Evolutionary conservation across 92 coral and sea anemone genomes (phyloP), one percentile per base, ranked within the genome.

Genomic region (Epizoanthus fatuus): DNA sequence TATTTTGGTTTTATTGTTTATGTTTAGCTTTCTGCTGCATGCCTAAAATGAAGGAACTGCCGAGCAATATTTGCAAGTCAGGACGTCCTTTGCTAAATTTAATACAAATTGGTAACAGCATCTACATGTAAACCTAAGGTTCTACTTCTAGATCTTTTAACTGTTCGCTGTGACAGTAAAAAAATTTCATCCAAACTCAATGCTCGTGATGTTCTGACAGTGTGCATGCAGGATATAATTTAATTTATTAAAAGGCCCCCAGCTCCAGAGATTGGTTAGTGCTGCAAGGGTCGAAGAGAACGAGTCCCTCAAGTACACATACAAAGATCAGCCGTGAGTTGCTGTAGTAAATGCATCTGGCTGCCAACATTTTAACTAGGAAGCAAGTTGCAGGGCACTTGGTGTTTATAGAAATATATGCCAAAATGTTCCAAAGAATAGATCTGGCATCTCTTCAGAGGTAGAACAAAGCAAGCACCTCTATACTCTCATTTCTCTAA

Each of bases 61-160:
- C 60, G 60, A 55, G 60, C 60, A 55, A 57, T 57, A 57, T 57
- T 57, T 57, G 63, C 63, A 57, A 57, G 63, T 57, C 63, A 6
- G 55, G 17, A 22, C 19, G 17, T 57, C 63, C 63, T 57, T 57
- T 57, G 63, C 63, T 57, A 57, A 14, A 57, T 7, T n/a, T n/a
- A n/a, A n/a, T 57, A 13, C 63, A 57, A 57, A n/a, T n/a, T n/a
- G 63, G 12, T 57, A 57, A 57, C 0, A 57, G 0, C 63, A 57
- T 57, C 63, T 57, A 57, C 63, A 57, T 57, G 19, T 57, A 57
- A n/a, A 57, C 63, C 63, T 57, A 5, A 57, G 63, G 22, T 57
- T 57, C 20, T n/a, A n/a, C n/a, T n/a, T n/a, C n/a, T n/a, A n/a
- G n/a, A n/a, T n/a, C n/a, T 57, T 57, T 57, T 57, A 57, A 0